A percentile compares a stretch with the other conserved stretches of the same genome.
Evolutionary conservation across 2,113 vertebrate genomes (phyloP).

Genomic region (Rhabdornis inornatus): DNA sequence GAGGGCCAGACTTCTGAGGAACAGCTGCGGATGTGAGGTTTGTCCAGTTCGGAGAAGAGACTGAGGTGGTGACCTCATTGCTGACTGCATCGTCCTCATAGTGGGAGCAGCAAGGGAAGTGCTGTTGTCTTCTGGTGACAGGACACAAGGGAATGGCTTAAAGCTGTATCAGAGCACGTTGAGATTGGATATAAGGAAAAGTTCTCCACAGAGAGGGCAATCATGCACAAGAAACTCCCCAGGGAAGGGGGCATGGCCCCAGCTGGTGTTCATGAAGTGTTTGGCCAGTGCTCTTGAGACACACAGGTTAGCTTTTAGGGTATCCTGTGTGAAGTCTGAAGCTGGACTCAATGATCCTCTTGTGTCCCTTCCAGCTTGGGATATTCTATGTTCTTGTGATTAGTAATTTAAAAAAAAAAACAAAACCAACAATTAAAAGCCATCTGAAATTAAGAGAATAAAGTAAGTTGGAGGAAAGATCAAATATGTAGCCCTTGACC

Average conservation of each 20-base stretch:
- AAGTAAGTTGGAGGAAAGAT: neutral
- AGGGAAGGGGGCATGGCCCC: neutral
- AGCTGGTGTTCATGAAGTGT: neutral
- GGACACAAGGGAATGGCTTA: neutral
- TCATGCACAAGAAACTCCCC: neutral
- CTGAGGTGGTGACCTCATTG: neutral
- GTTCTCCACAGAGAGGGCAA: neutral
- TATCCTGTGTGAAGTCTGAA: neutral
- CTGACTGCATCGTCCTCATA: neutral
- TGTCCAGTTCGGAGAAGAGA: neutral
- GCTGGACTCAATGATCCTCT: rapidly evolving
- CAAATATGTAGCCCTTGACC: neutral
- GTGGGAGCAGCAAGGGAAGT: neutral
- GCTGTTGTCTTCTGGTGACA: neutral
- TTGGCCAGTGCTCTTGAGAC: neutral
- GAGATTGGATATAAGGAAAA: neutral
- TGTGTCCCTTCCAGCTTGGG: neutral
- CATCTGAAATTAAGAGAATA: neutral
- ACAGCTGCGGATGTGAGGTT: neutral
- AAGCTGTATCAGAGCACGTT: neutral
- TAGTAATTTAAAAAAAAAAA: neutral
- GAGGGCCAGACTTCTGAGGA: neutral
- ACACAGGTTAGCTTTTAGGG: neutral
- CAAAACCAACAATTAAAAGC: neutral
- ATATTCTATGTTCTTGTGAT: neutral